Conservation (phyloP, 2,888 invertebrate genomes). For the Trichacis sp. region DNA sequence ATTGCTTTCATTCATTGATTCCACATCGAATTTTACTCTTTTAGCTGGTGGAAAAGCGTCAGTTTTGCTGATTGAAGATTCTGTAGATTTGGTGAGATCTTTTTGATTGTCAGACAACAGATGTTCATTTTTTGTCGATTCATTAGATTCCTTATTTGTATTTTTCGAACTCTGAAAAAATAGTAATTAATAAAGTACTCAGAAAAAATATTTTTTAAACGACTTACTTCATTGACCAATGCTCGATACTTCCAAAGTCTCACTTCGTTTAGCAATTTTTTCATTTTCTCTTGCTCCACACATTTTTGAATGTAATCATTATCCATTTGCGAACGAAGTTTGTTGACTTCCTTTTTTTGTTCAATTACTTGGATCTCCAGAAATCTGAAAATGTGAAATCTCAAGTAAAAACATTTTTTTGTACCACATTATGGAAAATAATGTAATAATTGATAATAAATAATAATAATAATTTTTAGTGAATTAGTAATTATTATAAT, state of each 20-base stretch:
- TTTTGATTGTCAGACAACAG: not conserved
- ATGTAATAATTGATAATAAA: too few species aligned
- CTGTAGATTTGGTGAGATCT: not conserved
- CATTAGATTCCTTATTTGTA: not conserved
- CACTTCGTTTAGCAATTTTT: constrained; percentile 29
- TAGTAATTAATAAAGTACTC: not conserved
- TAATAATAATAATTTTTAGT: too few species aligned
- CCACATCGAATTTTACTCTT: not conserved
- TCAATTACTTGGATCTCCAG: constrained; percentile 44
- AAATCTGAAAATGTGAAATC: constrained; percentile 54
- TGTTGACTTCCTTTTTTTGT: constrained; percentile 52
- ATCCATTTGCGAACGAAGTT: constrained; percentile 52
- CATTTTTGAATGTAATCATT: constrained; percentile 48
- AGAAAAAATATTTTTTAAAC: not conserved
- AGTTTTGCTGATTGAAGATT: not conserved
- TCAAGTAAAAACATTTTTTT: too few species aligned
- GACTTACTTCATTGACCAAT: not conserved
- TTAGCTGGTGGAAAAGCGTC: not conserved
- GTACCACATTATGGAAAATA: too few species aligned
- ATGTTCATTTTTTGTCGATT: not conserved
- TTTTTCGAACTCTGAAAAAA: not conserved
- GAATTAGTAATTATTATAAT: too few species aligned
- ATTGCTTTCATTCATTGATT: not conserved
- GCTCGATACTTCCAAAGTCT: constrained; percentile 31
- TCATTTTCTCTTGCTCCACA: constrained; percentile 27